Evolutionary conservation across 2,797 vertebrate genomes (phyloP), one percentile per base, ranked within the genome.

Genomic region (Gymnothorax reevesii): DNA sequence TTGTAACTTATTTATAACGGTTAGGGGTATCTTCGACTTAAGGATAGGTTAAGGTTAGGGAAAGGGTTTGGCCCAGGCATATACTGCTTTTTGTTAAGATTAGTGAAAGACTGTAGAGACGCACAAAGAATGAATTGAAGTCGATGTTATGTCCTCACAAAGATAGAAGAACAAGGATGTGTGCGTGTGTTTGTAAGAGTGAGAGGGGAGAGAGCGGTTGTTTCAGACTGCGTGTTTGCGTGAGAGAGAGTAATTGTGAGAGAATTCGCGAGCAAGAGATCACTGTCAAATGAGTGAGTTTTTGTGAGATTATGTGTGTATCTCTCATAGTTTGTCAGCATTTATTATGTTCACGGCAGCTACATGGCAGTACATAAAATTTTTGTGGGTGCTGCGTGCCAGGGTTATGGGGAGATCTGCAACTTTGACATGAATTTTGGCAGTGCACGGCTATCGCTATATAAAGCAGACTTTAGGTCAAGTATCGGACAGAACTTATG

Each of bases 361-460:
- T 22, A 54, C 42, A 42, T 42, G 33, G 33, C 33, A 17, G 33
- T n/a, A 57, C 7, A 75, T 49, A 4, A 75, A 33, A 77, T 73
- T 85, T 75, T 77, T 84, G 82, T 60, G 75, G 83, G 55, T 49
- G 25, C 25, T 82, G 42, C 5, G 62, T 77, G 73, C 57, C 33
- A 27, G 82, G 25, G 27, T 84, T 57, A 20, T 87, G 27, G 25
- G 13, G 27, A 57, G 77, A 13, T 49, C 20, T 49, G 79, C 22
- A n/a, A 64, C 89, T 91, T 91, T 92, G 83, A 87, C 90, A 89
- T 90, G 89, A 89, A 92, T 89, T 92, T 91, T 88, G 91, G 91
- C 92, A 93, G 91, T 85, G 83, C 87, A 92, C 91, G 90, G 89
- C 89, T 92, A 91, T 88, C 86, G 90, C 94, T 94, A 94, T 94